A percentile compares a stretch with the other conserved stretches of the same genome.
These are phyloP conservation scores for Cyclargus thomasi DNA, from an alignment of 1,140 invertebrate species.

Conservation along the genomic window DNA sequence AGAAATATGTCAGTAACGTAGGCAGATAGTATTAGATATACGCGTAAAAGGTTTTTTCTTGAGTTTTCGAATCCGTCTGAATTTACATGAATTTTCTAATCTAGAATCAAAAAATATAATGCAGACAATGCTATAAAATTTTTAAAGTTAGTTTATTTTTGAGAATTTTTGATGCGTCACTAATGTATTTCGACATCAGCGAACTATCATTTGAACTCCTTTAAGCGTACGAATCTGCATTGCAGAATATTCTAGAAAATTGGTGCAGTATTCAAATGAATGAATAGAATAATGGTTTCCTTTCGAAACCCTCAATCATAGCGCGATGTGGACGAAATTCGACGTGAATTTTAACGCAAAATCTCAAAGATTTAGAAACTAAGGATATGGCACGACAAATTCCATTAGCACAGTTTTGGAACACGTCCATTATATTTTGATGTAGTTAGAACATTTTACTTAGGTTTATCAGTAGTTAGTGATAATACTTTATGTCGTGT, in stretches of 20 bases:
- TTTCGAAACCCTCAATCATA: conserved; percentile 1
- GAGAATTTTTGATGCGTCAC: not conserved
- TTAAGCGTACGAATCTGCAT: not conserved
- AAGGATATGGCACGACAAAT: no score
- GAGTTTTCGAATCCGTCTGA: no score
- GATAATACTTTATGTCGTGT: no score
- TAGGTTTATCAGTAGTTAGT: no score
- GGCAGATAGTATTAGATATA: no score
- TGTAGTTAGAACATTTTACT: no score
- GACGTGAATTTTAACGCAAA: not conserved
- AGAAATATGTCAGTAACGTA: no score
- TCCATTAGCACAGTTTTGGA: no score
- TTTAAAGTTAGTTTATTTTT: not conserved
- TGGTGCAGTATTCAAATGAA: conserved; percentile 4
- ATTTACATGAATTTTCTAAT: not conserved
- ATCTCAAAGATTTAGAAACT: no score
- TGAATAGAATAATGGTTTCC: conserved; percentile 11
- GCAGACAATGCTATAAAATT: not conserved
- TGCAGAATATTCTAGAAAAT: conserved; percentile 13
- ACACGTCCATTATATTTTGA: no score
- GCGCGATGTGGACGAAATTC: conserved; percentile 1
- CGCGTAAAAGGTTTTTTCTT: no score
- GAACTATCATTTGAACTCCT: not conserved
- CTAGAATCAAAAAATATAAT: not conserved
- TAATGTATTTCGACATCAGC: conserved; percentile 3